Evolutionary conservation across 2,888 invertebrate genomes (phyloP).

Genomic region (Agonopterix arenella): DNA sequence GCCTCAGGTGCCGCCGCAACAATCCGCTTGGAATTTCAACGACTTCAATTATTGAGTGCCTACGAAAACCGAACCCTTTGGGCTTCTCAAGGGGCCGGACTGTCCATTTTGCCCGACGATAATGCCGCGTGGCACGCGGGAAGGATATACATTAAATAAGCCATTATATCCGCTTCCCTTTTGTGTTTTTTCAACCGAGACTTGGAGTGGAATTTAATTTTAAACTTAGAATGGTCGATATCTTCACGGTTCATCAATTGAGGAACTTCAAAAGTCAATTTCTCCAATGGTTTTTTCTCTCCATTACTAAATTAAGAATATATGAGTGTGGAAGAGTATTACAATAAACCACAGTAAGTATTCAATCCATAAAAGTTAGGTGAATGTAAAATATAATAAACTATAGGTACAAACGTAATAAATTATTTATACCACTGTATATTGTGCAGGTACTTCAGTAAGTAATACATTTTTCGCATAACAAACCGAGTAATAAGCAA

Average conservation of each 20-base stretch:
- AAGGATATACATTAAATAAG: constrained; percentile 52
- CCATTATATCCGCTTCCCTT: constrained; percentile 38
- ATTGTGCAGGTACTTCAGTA: no score
- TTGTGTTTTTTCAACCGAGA: constrained; percentile 31
- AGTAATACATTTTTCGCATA: no score
- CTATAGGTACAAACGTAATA: no score
- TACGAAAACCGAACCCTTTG: constrained; percentile 65
- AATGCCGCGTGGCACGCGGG: constrained; percentile 51
- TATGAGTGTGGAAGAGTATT: no score
- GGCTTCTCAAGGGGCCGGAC: constrained; percentile 65
- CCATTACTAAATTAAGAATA: no score
- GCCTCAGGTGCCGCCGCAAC: constrained; percentile 59
- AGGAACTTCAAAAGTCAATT: background rate
- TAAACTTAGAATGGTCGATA: constrained; percentile 21
- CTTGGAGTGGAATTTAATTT: constrained; percentile 36
- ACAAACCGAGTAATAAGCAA: background rate
- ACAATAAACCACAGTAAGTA: no score
- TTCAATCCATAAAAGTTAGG: no score
- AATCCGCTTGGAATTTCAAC: constrained; percentile 70
- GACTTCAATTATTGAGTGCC: constrained; percentile 75
- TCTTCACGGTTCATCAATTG: constrained; percentile 5
- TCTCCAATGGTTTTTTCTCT: background rate
- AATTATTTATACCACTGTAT: no score
- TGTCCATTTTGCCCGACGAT: constrained; percentile 64
- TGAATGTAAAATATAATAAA: no score